These are phyloP conservation scores for Heliocidaris tuberculata DNA, from an alignment of 35 echinoderm and acorn worm genomes.

Conservation along the genomic window DNA sequence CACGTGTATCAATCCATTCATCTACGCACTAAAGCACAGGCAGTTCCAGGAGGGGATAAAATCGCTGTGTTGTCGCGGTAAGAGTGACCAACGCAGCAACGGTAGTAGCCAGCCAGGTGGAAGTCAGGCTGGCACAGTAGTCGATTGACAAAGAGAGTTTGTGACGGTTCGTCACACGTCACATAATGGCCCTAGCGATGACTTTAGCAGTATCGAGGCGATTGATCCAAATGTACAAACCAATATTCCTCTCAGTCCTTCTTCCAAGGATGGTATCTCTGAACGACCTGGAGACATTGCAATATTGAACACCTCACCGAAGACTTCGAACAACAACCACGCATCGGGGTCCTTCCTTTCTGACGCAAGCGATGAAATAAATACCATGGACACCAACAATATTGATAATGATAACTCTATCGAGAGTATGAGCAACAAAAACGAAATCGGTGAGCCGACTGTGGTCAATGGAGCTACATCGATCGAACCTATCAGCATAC, in stretches of 20 bases:
- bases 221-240: not conserved
- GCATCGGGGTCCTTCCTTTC: not conserved
- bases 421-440: not conserved
- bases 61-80: constrained; percentile 27
- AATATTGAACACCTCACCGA: not conserved
- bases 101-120: constrained; percentile 7
- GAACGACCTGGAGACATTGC: no score
- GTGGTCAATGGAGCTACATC: not conserved
- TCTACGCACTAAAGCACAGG: constrained; percentile 82
- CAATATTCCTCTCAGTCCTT: not conserved
- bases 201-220: constrained; percentile 4
- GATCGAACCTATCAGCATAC: not conserved
- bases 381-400: not conserved
- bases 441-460: not conserved
- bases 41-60: constrained; percentile 84
- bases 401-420: not conserved
- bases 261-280: not conserved
- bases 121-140: constrained; percentile 44
- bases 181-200: not conserved
- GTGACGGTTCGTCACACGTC: not conserved
- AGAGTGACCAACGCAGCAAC: not conserved
- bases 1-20: constrained; percentile 84
- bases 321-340: not conserved
- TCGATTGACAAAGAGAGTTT: constrained; percentile 44
- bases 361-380: not conserved